Evolutionary conservation across 2,113 vertebrate genomes (phyloP).

Genomic region (Diphyllodes magnificus): DNA sequence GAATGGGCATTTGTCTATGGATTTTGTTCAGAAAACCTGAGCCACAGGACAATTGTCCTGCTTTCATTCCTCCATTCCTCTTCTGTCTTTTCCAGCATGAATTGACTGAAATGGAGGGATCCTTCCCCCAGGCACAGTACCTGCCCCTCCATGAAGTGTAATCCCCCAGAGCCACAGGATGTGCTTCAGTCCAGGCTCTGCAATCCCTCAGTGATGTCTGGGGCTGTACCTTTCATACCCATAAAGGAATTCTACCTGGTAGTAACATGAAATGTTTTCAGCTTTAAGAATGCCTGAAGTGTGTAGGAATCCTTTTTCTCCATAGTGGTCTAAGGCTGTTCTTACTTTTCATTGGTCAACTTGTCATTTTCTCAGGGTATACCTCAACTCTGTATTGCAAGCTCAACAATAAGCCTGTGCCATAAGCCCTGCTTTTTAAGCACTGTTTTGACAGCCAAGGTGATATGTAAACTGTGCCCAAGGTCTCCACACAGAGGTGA

Average conservation of each 20-base stretch:
- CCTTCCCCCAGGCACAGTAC: rapidly evolving
- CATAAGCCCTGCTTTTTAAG: neutral
- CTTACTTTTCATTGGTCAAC: neutral
- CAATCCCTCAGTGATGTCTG: neutral
- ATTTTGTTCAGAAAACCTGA: neutral
- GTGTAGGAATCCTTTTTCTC: neutral
- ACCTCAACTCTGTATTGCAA: neutral
- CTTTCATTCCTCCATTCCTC: neutral
- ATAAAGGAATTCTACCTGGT: neutral
- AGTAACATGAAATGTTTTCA: neutral
- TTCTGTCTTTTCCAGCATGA: neutral
- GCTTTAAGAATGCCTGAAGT: neutral
- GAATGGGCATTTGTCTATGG: neutral
- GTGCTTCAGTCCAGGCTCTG: neutral
- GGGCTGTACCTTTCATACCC: neutral
- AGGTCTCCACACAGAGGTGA: neutral
- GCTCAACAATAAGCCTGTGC: neutral
- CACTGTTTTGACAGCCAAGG: neutral
- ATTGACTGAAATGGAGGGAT: neutral
- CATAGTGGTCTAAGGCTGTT: neutral
- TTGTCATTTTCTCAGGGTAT: neutral
- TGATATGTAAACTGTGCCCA: neutral
- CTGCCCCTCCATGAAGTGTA: rapidly evolving
- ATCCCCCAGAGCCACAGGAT: rapidly evolving
- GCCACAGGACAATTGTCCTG: neutral